A percentile compares a stretch with the other conserved stretches of the same genome.
phyloP scores from a whole-genome alignment of 2,888 invertebrate genomes.

The Pristionchus exspectatus region DNA sequence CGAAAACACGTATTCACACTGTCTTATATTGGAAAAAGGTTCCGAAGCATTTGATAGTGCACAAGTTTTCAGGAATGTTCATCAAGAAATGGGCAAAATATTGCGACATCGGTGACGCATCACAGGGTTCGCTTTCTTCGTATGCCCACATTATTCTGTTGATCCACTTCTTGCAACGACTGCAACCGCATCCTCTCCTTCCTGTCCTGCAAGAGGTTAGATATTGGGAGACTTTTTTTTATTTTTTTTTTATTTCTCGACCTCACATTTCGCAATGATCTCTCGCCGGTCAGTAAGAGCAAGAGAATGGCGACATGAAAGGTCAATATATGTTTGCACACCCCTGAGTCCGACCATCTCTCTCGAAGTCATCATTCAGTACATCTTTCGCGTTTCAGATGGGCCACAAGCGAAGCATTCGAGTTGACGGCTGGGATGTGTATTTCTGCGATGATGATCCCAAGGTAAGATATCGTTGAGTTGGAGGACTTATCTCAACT shows the following conservation, averaged over 20 bases:
- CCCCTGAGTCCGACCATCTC: background rate
- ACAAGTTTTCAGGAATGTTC: conserved; percentile 13
- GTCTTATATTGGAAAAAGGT: too few species aligned
- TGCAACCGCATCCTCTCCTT: conserved; percentile 82
- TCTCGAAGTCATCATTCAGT: background rate
- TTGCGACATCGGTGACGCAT: conserved; percentile 82
- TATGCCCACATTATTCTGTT: conserved; percentile 84
- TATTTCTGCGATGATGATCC: conserved; percentile 82
- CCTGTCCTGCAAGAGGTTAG: conserved; percentile 84
- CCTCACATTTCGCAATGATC: too few species aligned
- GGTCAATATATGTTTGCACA: too few species aligned
- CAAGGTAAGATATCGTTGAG: too few species aligned
- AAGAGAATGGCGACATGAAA: too few species aligned
- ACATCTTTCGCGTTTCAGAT: background rate
- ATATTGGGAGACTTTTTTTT: too few species aligned
- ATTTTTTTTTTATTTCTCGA: too few species aligned
- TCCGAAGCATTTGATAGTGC: background rate
- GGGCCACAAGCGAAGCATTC: conserved; percentile 46
- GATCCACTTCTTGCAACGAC: conserved; percentile 83
- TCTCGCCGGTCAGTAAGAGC: background rate
- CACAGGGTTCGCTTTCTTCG: conserved; percentile 83
- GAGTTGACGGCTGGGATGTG: conserved; percentile 82
- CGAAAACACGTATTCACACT: too few species aligned
- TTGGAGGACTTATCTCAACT: too few species aligned
- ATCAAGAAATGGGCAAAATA: conserved; percentile 82